Conservation (phyloP, 2,797 vertebrate species). For the Remorina albescens region DNA sequence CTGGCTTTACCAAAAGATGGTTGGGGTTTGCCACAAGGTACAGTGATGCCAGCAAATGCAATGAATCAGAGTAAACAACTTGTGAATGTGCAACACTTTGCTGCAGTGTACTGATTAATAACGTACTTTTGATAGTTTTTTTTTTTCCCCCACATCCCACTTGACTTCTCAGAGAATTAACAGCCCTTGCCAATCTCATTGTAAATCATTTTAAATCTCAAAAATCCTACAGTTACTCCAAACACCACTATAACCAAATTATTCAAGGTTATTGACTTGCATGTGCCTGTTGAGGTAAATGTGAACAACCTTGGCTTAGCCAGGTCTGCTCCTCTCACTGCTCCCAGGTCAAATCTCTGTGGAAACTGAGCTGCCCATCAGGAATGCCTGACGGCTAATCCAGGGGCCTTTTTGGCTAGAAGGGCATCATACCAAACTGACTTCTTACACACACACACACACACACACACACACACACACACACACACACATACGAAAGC, state of each 20-base stretch:
- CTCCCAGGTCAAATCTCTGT: conserved; percentile 75
- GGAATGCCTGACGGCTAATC: conserved; percentile 85
- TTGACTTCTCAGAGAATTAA: background rate
- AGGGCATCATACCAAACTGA: conserved; percentile 75
- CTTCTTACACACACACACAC: conserved; percentile 44
- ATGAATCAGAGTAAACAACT: conserved; percentile 47
- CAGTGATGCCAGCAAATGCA: conserved; percentile 33
- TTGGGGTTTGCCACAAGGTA: conserved; percentile 45
- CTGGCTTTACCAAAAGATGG: conserved; percentile 48
- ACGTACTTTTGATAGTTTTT: background rate
- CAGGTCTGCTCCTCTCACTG: conserved; percentile 59
- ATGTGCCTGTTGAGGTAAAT: conserved; percentile 40
- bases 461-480: conserved; percentile 33
- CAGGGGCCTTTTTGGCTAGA: conserved; percentile 78
- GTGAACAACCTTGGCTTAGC: conserved; percentile 53
- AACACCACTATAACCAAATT: conserved; percentile 12
- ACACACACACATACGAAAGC: conserved; percentile 25
- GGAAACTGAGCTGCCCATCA: conserved; percentile 82
- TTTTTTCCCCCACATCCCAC: conserved; percentile 1
- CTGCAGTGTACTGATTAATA: background rate
- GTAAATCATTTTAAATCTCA: background rate
- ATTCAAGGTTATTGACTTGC: conserved; percentile 29
- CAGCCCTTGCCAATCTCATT: no score
- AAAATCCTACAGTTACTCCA: conserved; percentile 12
- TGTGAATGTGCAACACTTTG: conserved; percentile 10